phyloP scores from a whole-genome alignment of 2,888 invertebrate genomes.

The Clitarchus hookeri region DNA sequence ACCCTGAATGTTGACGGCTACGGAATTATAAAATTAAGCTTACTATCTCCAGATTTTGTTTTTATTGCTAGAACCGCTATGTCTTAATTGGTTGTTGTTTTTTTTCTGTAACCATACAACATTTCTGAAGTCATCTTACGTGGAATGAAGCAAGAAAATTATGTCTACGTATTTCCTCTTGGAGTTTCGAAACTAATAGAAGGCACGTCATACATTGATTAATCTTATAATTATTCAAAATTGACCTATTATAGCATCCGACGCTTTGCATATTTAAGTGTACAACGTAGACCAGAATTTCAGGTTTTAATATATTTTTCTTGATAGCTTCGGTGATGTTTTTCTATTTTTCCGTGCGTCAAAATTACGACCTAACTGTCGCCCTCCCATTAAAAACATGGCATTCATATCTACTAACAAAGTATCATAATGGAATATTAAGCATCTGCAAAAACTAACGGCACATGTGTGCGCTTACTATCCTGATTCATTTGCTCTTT shows the following conservation, averaged over 20 bases:
- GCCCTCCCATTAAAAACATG: background rate
- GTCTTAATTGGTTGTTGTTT: background rate
- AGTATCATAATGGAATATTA: too few species aligned
- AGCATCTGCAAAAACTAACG: too few species aligned
- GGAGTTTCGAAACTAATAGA: background rate
- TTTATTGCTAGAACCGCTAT: background rate
- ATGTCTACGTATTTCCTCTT: background rate
- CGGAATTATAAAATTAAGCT: too few species aligned
- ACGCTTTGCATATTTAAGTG: constrained; percentile 14
- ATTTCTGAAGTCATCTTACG: background rate
- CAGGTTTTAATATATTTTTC: background rate
- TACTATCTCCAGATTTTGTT: too few species aligned
- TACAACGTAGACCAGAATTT: constrained; percentile 3
- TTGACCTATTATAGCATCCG: background rate
- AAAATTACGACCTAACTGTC: background rate
- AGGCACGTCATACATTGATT: background rate
- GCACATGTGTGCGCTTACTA: too few species aligned
- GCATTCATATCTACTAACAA: background rate
- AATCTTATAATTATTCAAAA: constrained; percentile 14
- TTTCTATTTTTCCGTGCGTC: background rate
- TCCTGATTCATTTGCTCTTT: too few species aligned
- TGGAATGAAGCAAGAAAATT: background rate
- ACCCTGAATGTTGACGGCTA: too few species aligned
- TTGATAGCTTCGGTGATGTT: background rate
- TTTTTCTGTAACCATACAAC: background rate